Evolutionary conservation across 2,797 vertebrate genomes (phyloP).

Genomic region (Xenentodon cancila): DNA sequence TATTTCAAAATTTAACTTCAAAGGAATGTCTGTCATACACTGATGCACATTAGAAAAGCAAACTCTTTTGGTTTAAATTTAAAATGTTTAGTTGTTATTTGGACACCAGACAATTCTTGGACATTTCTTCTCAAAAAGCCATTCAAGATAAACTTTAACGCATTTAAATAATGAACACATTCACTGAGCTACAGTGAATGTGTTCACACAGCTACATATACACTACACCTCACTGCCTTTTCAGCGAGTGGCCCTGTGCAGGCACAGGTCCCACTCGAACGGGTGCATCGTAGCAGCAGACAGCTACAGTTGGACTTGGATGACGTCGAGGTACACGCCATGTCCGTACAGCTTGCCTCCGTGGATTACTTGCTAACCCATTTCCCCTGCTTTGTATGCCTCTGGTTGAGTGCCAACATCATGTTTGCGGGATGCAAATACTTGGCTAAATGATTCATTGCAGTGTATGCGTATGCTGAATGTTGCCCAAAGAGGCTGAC

Average conservation of each 20-base stretch:
- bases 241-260: slow-evolving; percentile 24
- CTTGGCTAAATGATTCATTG: slow-evolving; percentile 72
- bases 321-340: slow-evolving; percentile 46
- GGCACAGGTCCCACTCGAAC: slow-evolving; percentile 30
- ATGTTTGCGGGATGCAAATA: slow-evolving; percentile 76
- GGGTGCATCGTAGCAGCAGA: slow-evolving; percentile 34
- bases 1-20: no score
- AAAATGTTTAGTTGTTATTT: no score
- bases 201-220: slow-evolving; percentile 9
- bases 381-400: slow-evolving; percentile 72
- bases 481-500: slow-evolving; percentile 45
- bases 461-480: slow-evolving; percentile 41
- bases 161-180: slow-evolving; percentile 2
- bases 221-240: slow-evolving; percentile 16
- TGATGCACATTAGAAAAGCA: no score
- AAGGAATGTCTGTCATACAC: no score
- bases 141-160: no score
- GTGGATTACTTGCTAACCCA: slow-evolving; percentile 70
- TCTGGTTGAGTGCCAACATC: slow-evolving; percentile 68
- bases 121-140: no score
- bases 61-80: no score
- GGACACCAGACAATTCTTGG: no score
- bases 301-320: slow-evolving; percentile 35
- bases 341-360: slow-evolving; percentile 47
- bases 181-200: no score